Conservation (phyloP, 2,888 invertebrate genomes). For the Abscondita cerata region DNA sequence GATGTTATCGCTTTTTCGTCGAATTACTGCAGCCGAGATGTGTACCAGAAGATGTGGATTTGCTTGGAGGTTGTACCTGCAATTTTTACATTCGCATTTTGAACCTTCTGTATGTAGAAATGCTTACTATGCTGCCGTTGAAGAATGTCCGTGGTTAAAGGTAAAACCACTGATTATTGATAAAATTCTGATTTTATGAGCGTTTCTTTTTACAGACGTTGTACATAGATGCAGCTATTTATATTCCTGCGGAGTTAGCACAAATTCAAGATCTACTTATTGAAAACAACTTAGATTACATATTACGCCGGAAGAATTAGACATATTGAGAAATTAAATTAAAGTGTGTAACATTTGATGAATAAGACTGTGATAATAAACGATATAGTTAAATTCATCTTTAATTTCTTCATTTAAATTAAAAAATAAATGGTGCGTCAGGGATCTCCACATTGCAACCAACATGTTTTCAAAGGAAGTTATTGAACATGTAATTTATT, state of each 20-base stretch:
- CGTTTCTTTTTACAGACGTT: conserved; percentile 57
- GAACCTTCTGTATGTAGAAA: conserved; percentile 55
- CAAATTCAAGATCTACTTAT: conserved; percentile 78
- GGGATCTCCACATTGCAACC: no score
- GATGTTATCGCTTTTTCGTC: conserved; percentile 53
- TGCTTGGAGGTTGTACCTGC: conserved; percentile 69
- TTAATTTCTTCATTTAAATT: no score
- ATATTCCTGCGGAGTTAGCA: conserved; percentile 68
- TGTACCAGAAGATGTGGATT: conserved; percentile 62
- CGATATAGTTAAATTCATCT: no score
- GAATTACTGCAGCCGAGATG: conserved; percentile 50
- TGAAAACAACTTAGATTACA: conserved; percentile 76
- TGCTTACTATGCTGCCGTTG: conserved; percentile 64
- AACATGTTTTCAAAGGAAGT: no score
- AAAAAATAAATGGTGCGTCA: no score
- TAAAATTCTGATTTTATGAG: neutral
- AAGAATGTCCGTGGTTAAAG: conserved; percentile 71
- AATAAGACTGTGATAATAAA: no score
- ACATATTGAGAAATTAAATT: conserved; percentile 64
- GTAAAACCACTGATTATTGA: conserved; percentile 49
- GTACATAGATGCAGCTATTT: conserved; percentile 71
- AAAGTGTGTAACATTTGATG: neutral
- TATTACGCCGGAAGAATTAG: conserved; percentile 78
- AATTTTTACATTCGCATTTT: conserved; percentile 61
- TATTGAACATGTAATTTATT: no score